Conservation (phyloP, 2,797 vertebrate species). For the Falco naumanni region DNA sequence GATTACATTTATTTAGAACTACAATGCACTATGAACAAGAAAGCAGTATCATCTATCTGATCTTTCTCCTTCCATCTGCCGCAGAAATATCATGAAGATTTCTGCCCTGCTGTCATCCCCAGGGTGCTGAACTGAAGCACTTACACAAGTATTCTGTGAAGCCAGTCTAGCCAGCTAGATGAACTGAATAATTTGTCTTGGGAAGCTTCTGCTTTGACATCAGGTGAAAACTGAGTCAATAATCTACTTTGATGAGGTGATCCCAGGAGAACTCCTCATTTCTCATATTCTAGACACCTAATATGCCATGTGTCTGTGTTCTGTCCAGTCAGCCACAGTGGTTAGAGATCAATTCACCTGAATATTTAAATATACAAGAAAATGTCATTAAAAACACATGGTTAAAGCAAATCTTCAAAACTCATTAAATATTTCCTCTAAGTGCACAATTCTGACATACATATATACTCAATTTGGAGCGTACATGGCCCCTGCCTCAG, state of each 20-base stretch:
- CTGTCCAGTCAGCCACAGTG: not conserved
- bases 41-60: not conserved
- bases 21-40: not conserved
- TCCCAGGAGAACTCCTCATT: not conserved
- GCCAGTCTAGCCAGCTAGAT: not conserved
- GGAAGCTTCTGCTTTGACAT: not conserved
- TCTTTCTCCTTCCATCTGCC: not conserved
- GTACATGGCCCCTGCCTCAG: fast-evolving
- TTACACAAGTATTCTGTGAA: not conserved
- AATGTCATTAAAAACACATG: not conserved
- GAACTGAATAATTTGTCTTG: not conserved
- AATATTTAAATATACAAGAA: not conserved
- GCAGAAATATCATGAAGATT: not conserved
- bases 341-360: not conserved
- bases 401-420: not conserved
- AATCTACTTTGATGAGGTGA: not conserved
- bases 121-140: not conserved
- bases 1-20: not conserved
- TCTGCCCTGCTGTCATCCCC: not conserved
- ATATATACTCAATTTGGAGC: not conserved
- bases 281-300: not conserved
- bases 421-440: not conserved
- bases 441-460: not conserved
- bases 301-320: not conserved
- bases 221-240: not conserved